Conservation (phyloP, 2,888 invertebrate species). For the Apotomis capreana region DNA sequence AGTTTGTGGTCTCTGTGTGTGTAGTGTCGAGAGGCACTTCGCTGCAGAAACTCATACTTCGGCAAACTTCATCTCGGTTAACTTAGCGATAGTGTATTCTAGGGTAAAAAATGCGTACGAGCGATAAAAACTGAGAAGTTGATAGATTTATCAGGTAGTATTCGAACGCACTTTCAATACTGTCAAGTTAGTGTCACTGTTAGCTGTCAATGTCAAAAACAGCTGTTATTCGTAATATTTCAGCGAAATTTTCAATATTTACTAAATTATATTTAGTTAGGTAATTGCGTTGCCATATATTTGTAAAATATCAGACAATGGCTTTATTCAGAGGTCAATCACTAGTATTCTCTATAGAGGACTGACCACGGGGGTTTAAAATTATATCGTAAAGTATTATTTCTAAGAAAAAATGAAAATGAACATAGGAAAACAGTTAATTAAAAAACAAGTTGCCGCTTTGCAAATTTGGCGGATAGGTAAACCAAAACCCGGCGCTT, state of each 20-base stretch:
- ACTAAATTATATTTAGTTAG: background rate
- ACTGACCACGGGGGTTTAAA: background rate
- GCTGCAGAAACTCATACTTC: no score
- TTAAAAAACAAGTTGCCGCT: conserved; percentile 23
- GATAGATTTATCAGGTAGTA: background rate
- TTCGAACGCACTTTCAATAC: conserved; percentile 1
- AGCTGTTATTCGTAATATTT: conserved; percentile 29
- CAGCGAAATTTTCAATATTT: background rate
- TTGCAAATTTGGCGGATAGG: conserved; percentile 17
- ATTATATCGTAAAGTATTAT: background rate
- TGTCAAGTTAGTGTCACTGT: conserved; percentile 6
- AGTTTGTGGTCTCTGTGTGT: no score
- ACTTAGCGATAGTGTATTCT: no score
- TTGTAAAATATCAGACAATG: conserved; percentile 10
- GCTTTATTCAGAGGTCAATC: background rate
- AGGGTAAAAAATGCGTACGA: no score
- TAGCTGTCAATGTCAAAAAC: conserved; percentile 17
- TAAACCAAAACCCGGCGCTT: conserved; percentile 23
- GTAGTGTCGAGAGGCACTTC: no score
- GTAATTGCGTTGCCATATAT: no score
- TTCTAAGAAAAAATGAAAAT: conserved; percentile 34
- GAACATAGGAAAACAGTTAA: conserved; percentile 15
- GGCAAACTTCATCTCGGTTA: no score
- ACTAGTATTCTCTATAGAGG: background rate
- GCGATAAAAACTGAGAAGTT: no score